A percentile compares a stretch with the other conserved stretches of the same genome.
These are phyloP conservation scores for Lordiphosa collinella DNA, from an alignment of 1,140 invertebrate species.

Conservation along the genomic window DNA sequence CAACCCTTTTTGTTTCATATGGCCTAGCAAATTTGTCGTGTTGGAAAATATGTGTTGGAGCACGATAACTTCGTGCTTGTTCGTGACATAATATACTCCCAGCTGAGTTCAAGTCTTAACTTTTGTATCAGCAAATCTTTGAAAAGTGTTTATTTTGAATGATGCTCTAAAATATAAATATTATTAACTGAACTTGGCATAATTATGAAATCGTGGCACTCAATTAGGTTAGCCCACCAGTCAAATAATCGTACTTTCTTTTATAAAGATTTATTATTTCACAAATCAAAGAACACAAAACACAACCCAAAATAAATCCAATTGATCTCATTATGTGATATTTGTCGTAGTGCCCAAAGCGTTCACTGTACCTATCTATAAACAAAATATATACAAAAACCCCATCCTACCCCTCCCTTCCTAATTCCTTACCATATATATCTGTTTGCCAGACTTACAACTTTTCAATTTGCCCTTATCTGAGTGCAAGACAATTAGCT, in stretches of 20 bases:
- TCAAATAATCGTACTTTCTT: slow-evolving; percentile 38
- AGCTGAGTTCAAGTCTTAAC: too few species aligned
- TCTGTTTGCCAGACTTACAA: slow-evolving; percentile 10
- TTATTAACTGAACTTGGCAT: too few species aligned
- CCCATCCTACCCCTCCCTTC: slow-evolving; percentile 8
- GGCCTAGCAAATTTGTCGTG: too few species aligned
- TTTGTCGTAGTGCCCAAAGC: slow-evolving; percentile 76
- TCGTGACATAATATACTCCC: too few species aligned
- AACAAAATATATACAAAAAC: slow-evolving; percentile 46
- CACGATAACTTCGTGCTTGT: too few species aligned
- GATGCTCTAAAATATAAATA: too few species aligned
- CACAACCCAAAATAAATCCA: slow-evolving; percentile 68
- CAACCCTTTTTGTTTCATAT: too few species aligned
- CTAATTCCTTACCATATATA: neutral
- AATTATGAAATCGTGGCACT: neutral
- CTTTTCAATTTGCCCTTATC: slow-evolving; percentile 6
- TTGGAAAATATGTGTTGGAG: too few species aligned
- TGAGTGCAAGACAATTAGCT: neutral
- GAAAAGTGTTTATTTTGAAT: too few species aligned
- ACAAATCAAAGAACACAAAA: slow-evolving; percentile 15
- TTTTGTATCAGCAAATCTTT: too few species aligned
- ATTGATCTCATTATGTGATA: slow-evolving; percentile 78
- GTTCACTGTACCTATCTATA: slow-evolving; percentile 70
- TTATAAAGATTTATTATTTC: slow-evolving; percentile 22
- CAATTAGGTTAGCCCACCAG: slow-evolving; percentile 37